These are phyloP conservation scores for Myotis lucifugus DNA, from an alignment of 2,113 vertebrate genomes.

Conservation along the genomic window DNA sequence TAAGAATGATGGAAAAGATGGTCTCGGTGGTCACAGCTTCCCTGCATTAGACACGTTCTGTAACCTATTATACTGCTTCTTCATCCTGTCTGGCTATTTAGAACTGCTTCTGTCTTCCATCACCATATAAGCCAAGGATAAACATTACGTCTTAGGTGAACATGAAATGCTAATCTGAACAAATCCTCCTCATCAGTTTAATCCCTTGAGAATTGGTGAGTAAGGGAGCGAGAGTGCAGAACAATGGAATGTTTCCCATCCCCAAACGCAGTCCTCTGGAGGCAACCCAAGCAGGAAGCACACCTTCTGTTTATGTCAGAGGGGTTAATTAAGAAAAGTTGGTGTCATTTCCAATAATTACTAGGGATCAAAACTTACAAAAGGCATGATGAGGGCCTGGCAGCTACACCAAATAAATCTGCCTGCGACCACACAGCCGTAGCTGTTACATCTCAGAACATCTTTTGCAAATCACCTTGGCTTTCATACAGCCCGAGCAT, in stretches of 20 bases:
- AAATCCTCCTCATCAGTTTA: not conserved
- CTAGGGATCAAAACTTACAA: constrained; percentile 39
- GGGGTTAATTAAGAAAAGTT: constrained; percentile 69
- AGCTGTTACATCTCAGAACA: not conserved
- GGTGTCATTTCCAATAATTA: constrained; percentile 70
- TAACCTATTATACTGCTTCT: rapidly evolving
- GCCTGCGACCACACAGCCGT: not conserved
- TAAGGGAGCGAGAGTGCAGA: not conserved
- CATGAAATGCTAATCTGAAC: not conserved
- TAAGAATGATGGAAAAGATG: not conserved
- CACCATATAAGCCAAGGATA: rapidly evolving
- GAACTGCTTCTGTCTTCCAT: not conserved
- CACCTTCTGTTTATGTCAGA: constrained; percentile 66
- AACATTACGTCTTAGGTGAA: not conserved
- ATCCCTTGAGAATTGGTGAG: not conserved
- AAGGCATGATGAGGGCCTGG: not conserved
- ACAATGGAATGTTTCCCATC: not conserved
- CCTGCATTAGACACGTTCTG: not conserved
- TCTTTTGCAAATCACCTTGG: constrained; percentile 35
- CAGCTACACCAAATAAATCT: constrained; percentile 3
- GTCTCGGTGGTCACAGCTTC: not conserved
- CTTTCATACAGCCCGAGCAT: not conserved
- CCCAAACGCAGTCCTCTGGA: not conserved
- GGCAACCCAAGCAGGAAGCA: not conserved
- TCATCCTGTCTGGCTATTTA: rapidly evolving